A percentile compares a stretch with the other conserved stretches of the same genome.
These are phyloP conservation scores for Catharus bicknelli DNA, from an alignment of 2,113 vertebrate genomes.

Conservation along the genomic window DNA sequence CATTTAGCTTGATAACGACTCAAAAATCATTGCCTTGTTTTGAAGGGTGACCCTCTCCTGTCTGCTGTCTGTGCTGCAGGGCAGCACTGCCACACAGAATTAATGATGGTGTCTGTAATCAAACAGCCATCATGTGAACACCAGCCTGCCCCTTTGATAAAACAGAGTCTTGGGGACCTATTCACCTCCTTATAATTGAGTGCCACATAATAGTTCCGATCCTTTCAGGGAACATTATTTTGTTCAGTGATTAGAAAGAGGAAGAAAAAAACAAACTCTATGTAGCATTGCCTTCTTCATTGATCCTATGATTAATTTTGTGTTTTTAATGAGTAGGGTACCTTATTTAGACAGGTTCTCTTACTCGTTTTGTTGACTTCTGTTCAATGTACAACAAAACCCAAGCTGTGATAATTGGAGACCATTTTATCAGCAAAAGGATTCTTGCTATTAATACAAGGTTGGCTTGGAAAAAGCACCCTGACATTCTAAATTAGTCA, in stretches of 20 bases:
- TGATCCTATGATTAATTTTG: slow-evolving; percentile 89
- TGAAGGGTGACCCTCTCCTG: slow-evolving; percentile 73
- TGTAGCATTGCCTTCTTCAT: slow-evolving; percentile 75
- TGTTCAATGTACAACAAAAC: slow-evolving; percentile 83
- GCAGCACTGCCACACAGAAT: slow-evolving; percentile 75
- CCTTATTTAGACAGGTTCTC: slow-evolving; percentile 76
- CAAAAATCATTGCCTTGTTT: slow-evolving; percentile 73
- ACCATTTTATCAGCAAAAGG: slow-evolving; percentile 73
- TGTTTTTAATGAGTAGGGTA: slow-evolving; percentile 82
- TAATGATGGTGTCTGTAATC: slow-evolving; percentile 78
- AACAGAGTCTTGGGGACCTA: slow-evolving; percentile 73
- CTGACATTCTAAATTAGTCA: slow-evolving; percentile 79
- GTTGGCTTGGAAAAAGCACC: slow-evolving; percentile 89
- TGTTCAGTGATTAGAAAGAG: slow-evolving; percentile 79
- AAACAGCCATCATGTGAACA: slow-evolving; percentile 78
- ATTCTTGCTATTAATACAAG: slow-evolving; percentile 88
- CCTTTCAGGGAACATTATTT: slow-evolving; percentile 79
- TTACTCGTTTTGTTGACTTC: slow-evolving; percentile 79
- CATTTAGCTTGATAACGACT: slow-evolving; percentile 78
- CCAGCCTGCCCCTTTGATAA: slow-evolving; percentile 74
- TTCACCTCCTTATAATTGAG: slow-evolving; percentile 83
- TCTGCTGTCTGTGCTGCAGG: slow-evolving; percentile 62
- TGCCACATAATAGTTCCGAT: slow-evolving; percentile 79
- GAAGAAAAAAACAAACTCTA: slow-evolving; percentile 57
- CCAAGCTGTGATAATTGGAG: slow-evolving; percentile 85